These are phyloP conservation scores for Drosophila lowei DNA, from an alignment of 1,140 invertebrate genomes.

Conservation along the genomic window DNA sequence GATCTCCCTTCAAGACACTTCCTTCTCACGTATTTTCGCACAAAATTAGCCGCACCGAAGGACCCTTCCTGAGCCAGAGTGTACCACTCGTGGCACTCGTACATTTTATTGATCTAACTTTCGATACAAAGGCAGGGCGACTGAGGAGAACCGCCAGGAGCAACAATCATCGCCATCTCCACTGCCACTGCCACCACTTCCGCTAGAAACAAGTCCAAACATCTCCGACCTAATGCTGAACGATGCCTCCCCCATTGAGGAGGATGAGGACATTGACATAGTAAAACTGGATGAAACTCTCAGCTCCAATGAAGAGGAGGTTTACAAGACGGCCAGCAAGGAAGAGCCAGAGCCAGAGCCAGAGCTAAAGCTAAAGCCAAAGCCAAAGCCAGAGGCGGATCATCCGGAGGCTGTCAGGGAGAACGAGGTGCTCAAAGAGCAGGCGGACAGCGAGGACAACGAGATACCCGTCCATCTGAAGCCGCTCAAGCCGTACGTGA, in stretches of 20 bases:
- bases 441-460: neutral
- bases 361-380: neutral
- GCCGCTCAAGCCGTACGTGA: conserved; percentile 68
- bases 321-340: conserved; percentile 55
- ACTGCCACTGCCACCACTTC: neutral
- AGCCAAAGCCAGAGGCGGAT: neutral
- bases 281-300: conserved; percentile 64
- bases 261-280: conserved; percentile 66
- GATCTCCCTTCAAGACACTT: too few species aligned
- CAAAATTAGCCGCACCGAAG: neutral
- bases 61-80: conserved; percentile 14
- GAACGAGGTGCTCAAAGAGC: conserved; percentile 62
- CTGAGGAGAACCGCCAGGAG: neutral
- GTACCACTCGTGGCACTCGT: neutral
- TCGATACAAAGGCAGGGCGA: conserved; percentile 20
- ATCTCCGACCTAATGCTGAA: conserved; percentile 68
- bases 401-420: conserved; percentile 29
- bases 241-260: conserved; percentile 58
- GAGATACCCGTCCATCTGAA: conserved; percentile 22
- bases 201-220: neutral
- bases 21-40: too few species aligned
- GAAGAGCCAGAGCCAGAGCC: neutral
- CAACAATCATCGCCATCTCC: neutral
- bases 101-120: conserved; percentile 2
- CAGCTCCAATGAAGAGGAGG: conserved; percentile 49